Percentiles rank a stretch among this genome's conserved stretches.
phyloP scores from a whole-genome alignment of 1,140 invertebrate genomes.

The Procambarus clarkii region DNA sequence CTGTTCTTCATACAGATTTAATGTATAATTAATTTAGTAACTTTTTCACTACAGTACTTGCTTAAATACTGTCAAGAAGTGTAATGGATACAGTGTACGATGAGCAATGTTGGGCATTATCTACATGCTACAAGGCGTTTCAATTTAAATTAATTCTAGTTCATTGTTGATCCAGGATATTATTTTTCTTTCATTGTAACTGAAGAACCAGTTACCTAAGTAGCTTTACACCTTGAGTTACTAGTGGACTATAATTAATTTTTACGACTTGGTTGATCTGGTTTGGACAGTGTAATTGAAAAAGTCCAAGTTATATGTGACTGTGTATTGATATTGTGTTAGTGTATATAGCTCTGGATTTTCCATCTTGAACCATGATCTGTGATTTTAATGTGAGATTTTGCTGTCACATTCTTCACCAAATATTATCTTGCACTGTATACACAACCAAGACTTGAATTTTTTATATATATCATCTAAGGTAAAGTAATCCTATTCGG shows the following conservation, averaged over 20 bases:
- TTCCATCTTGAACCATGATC: not conserved
- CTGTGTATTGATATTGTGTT: not conserved
- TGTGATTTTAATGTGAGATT: slow-evolving; percentile 3
- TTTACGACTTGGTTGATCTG: not conserved
- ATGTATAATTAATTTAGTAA: not conserved
- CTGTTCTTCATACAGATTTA: not conserved
- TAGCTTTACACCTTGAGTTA: not conserved
- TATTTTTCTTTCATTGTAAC: not conserved
- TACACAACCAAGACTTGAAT: not conserved
- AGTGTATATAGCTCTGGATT: not conserved
- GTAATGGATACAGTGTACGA: not conserved
- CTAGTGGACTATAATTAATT: not conserved
- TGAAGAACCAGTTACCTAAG: too few species aligned
- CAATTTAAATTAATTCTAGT: not conserved
- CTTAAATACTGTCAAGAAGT: not conserved
- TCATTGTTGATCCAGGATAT: not conserved
- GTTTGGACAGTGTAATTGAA: not conserved
- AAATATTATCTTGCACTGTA: not conserved
- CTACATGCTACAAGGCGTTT: not conserved
- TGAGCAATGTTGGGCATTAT: not conserved
- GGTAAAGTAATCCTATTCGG: not conserved
- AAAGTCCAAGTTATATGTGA: not conserved
- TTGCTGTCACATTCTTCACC: not conserved
- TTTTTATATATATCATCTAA: not conserved
- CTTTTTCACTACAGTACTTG: not conserved